These are phyloP conservation scores for Hermaeophaga mercurialis DNA, from an alignment of 2,888 invertebrate species.

Conservation along the genomic window DNA sequence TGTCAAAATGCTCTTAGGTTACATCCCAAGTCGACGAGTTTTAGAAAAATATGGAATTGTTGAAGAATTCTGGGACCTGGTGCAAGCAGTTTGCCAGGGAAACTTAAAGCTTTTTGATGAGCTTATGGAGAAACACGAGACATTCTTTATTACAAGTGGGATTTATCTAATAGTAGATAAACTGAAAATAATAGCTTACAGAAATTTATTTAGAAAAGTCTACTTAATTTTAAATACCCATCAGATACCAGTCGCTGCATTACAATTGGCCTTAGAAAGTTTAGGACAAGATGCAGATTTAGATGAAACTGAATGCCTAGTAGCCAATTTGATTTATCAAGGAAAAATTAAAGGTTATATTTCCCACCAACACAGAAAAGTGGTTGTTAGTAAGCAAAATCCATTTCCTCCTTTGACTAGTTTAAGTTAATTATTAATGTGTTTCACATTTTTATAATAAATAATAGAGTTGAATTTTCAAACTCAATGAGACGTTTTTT, in stretches of 20 bases:
- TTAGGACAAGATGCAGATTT: slow-evolving; percentile 87
- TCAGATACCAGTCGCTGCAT: slow-evolving; percentile 85
- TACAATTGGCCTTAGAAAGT: slow-evolving; percentile 81
- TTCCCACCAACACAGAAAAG: slow-evolving; percentile 94
- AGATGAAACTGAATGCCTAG: slow-evolving; percentile 95
- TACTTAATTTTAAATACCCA: slow-evolving; percentile 77
- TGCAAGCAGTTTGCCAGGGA: slow-evolving; percentile 87
- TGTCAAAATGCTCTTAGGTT: slow-evolving; percentile 96
- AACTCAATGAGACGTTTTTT: no score
- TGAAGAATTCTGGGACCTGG: slow-evolving; percentile 87
- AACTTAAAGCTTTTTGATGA: slow-evolving; percentile 82
- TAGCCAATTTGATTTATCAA: slow-evolving; percentile 95
- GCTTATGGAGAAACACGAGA: slow-evolving; percentile 84
- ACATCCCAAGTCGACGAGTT: slow-evolving; percentile 83
- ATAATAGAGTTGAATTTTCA: no score
- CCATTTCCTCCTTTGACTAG: slow-evolving; percentile 85
- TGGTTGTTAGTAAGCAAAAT: slow-evolving; percentile 96
- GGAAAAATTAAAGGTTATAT: slow-evolving; percentile 98
- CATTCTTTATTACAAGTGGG: slow-evolving; percentile 94
- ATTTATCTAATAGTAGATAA: slow-evolving; percentile 97
- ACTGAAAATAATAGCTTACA: slow-evolving; percentile 90
- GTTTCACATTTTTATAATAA: no score
- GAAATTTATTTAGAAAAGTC: slow-evolving; percentile 95
- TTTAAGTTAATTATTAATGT: slow-evolving; percentile 48
- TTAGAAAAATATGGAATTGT: slow-evolving; percentile 85